phyloP scores from a whole-genome alignment of 2,888 invertebrate species.

The Rhagophthalmus giganteus region DNA sequence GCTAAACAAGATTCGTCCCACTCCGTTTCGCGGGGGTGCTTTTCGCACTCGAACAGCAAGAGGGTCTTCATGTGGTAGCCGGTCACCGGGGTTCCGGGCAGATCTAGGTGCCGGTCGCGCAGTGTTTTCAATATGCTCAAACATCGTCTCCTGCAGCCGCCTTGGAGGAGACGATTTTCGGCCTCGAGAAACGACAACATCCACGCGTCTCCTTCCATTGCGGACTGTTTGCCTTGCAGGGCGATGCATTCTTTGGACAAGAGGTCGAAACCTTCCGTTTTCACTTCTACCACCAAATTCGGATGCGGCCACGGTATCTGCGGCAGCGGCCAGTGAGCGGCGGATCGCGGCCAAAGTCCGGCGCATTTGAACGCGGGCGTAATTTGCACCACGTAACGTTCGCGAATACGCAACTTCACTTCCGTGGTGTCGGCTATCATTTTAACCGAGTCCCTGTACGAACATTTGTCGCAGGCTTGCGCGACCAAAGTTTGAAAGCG shows the following conservation, averaged over 20 bases:
- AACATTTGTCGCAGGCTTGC: conserved; percentile 90
- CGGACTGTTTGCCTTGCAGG: conserved; percentile 80
- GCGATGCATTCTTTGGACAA: conserved; percentile 84
- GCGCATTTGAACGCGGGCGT: conserved; percentile 94
- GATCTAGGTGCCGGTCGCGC: conserved; percentile 84
- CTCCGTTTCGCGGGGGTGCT: conserved; percentile 89
- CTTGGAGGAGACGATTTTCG: conserved; percentile 83
- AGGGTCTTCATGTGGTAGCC: conserved; percentile 90
- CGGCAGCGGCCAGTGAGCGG: conserved; percentile 91
- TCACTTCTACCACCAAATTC: conserved; percentile 87
- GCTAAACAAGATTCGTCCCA: conserved; percentile 92
- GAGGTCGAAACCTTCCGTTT: conserved; percentile 92
- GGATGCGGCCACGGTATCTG: conserved; percentile 93
- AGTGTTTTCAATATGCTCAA: conserved; percentile 87
- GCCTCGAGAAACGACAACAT: conserved; percentile 88
- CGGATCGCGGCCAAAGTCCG: conserved; percentile 92
- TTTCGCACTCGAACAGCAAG: conserved; percentile 92
- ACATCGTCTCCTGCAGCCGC: conserved; percentile 84
- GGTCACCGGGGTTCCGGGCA: conserved; percentile 85
- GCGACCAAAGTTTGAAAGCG: conserved; percentile 89
- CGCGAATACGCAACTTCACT: conserved; percentile 85
- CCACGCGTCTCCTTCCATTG: conserved; percentile 97
- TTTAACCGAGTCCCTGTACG: conserved; percentile 89
- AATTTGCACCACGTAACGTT: conserved; percentile 89
- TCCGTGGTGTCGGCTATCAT: conserved; percentile 94